A percentile compares a stretch with the other conserved stretches of the same genome.
These are phyloP conservation scores for Onychorhynchus coronatus DNA, from an alignment of 2,113 vertebrate genomes.

Conservation along the genomic window DNA sequence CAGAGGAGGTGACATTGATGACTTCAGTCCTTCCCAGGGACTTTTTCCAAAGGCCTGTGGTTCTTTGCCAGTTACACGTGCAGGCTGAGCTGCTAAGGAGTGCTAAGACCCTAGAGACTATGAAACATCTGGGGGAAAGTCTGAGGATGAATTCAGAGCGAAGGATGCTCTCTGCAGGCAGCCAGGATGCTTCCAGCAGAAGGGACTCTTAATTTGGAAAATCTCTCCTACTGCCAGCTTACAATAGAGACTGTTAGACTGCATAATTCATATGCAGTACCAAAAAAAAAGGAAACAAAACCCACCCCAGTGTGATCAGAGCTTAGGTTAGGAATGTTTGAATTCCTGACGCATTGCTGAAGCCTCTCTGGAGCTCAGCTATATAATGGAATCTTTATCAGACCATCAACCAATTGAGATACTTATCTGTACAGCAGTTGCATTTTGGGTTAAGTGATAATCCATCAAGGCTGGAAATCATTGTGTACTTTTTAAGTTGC, in stretches of 20 bases:
- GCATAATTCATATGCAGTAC: neutral
- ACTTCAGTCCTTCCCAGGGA: neutral
- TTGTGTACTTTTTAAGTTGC: slow-evolving; percentile 58
- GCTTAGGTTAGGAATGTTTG: slow-evolving; percentile 33
- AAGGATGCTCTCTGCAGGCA: neutral
- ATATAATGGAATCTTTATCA: slow-evolving; percentile 66
- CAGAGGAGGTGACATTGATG: neutral
- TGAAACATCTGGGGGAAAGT: neutral
- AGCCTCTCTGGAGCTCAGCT: slow-evolving; percentile 13
- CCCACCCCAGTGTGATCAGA: neutral
- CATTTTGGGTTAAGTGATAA: slow-evolving; percentile 62
- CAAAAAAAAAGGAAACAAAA: neutral
- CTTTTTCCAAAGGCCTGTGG: neutral
- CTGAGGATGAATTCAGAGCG: neutral
- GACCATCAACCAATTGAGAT: slow-evolving; percentile 59
- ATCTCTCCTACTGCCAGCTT: neutral
- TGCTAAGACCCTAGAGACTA: neutral
- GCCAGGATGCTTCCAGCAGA: neutral
- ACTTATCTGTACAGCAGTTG: slow-evolving; percentile 37
- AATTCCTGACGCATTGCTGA: slow-evolving; percentile 18
- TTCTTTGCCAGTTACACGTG: neutral
- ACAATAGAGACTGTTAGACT: slow-evolving; percentile 7
- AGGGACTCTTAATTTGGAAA: slow-evolving; percentile 39
- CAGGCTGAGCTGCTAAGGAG: neutral
- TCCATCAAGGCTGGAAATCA: slow-evolving; percentile 55